Base-by-base conservation (phyloP, 2,888 invertebrate species). In the Ectemnius continuus region DNA sequence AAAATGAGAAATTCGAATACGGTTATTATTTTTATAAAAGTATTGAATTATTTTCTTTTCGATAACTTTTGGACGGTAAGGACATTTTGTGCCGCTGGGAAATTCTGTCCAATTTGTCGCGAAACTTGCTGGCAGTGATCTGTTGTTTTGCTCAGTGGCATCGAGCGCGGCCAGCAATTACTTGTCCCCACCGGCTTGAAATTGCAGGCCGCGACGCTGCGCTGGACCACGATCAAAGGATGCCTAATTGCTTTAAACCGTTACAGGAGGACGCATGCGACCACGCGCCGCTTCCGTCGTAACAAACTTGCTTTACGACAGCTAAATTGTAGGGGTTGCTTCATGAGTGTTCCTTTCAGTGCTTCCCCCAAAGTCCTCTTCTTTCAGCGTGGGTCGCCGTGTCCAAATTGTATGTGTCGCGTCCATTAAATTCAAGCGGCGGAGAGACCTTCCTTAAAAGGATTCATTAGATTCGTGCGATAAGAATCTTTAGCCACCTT, bases 231-330 rank as follows among this genome's bases (percentile, higher is more conserved):
- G 70, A 71, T 61, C 70, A 75, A 79, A 74, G 76, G 74, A 72
- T 73, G 67, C 84, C 76, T 78, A 78, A 83, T 84, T 83, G 80
- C 84, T 70, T 69, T 70, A 61, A 72, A 72, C 73, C 74, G 76
- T 84, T 82, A 84, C 80, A 65, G 64, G 68, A 73, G 62, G 60
- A 58, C 60, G 66, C 70, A 73, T 56, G 65, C 58, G 46, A 26
- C 61, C 71, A 47, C 65, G 62, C 76, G 74, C 79, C 60, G 73
- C 70, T 73, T 52, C 46, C 65, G 58, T 18, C 61, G 60, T 48
- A 59, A 68, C 80, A 76, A 78, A 73, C 71, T 73, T 76, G 62
- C 73, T 78, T 76, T 76, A 77, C 72, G 76, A 73, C 73, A 59
- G 73, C 76, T 77, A 76, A 77, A 77, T 73, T 70, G 72, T 66